Evolutionary conservation across 1,140 invertebrate genomes (phyloP).

Genomic region (Conus betulinus): DNA sequence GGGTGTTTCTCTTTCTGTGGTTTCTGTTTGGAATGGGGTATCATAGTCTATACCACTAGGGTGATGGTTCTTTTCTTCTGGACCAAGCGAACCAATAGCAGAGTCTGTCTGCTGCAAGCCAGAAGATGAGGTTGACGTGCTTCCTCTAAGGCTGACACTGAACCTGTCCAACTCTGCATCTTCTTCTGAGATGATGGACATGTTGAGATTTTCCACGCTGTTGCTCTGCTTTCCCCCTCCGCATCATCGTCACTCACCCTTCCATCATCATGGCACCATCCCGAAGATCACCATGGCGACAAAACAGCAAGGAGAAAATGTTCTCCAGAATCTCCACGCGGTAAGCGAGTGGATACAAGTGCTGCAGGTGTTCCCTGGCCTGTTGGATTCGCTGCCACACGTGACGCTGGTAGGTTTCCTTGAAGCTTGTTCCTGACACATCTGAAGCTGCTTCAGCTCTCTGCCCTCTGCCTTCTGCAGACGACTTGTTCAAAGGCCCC

Average conservation of each 20-base stretch:
- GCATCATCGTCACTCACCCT: constrained; percentile 61
- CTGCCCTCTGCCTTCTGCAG: neutral
- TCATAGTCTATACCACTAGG: constrained; percentile 55
- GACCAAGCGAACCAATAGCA: constrained; percentile 3
- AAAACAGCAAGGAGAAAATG: constrained; percentile 76
- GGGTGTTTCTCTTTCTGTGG: neutral
- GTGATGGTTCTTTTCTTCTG: neutral
- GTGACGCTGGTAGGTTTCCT: constrained; percentile 59
- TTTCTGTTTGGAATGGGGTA: constrained; percentile 55
- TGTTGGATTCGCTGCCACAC: constrained; percentile 62
- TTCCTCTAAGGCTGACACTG: neutral
- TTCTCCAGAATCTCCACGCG: constrained; percentile 76
- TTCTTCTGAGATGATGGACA: constrained; percentile 46
- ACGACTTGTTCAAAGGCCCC: neutral
- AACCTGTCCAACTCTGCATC: constrained; percentile 33
- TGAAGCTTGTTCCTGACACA: constrained; percentile 47
- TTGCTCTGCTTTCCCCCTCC: constrained; percentile 46
- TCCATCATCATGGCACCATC: constrained; percentile 69
- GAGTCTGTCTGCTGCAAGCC: constrained; percentile 16
- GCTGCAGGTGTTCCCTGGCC: constrained; percentile 61
- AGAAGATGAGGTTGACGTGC: neutral
- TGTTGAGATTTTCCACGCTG: constrained; percentile 39
- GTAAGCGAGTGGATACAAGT: constrained; percentile 72
- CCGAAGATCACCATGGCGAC: constrained; percentile 49
- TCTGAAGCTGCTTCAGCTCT: constrained; percentile 7